These are phyloP conservation scores for Lycocorax pyrrhopterus DNA, from an alignment of 2,113 vertebrate genomes.

Conservation along the genomic window DNA sequence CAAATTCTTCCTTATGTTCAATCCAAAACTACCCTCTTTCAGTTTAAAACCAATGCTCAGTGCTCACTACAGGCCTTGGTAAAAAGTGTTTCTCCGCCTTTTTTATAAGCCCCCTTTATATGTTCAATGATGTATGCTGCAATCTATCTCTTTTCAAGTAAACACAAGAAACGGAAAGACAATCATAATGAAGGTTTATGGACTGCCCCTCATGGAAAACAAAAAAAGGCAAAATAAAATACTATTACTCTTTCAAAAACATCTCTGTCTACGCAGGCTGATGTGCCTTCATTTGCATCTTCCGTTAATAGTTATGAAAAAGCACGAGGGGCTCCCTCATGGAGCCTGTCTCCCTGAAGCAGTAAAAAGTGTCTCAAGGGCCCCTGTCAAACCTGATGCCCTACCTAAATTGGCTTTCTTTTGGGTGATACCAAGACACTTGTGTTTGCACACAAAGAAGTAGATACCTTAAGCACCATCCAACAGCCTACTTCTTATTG, in stretches of 20 bases:
- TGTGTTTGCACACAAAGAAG: background rate
- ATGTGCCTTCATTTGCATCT: background rate
- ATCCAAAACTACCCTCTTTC: background rate
- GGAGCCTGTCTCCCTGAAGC: background rate
- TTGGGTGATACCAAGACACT: background rate
- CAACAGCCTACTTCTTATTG: background rate
- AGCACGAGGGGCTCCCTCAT: rapidly evolving
- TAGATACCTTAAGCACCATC: background rate
- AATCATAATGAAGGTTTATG: background rate
- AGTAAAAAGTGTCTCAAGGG: background rate
- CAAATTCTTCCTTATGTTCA: background rate
- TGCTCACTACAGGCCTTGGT: background rate
- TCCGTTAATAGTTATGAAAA: background rate
- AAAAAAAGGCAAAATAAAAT: background rate
- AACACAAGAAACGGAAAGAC: background rate
- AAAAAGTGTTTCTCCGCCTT: background rate
- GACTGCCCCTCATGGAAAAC: rapidly evolving
- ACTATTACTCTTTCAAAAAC: background rate
- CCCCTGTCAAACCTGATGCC: background rate
- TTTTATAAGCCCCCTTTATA: background rate
- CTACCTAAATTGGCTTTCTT: background rate
- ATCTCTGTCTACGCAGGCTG: background rate
- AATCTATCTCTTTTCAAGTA: background rate
- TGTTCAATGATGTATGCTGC: background rate
- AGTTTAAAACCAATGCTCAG: background rate